Conservation (phyloP, 2,888 invertebrate species). For the Xylocampa areola region DNA sequence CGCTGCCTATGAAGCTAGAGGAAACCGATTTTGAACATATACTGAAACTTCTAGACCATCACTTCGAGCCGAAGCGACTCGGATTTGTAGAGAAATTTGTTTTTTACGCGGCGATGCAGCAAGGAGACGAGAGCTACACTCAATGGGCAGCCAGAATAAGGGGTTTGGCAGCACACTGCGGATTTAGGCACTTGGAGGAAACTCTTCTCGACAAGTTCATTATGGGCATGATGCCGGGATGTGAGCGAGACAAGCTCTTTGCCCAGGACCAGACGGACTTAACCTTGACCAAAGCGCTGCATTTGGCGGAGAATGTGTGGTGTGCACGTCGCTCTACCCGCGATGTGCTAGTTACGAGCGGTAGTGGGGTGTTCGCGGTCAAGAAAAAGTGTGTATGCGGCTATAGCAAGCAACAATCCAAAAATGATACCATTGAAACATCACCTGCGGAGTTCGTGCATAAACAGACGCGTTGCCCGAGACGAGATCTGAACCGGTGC, state of each 20-base stretch:
- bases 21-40: neutral
- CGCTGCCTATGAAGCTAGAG: slow-evolving; percentile 2
- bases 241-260: slow-evolving; percentile 53
- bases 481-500: slow-evolving; percentile 40
- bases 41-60: slow-evolving; percentile 2
- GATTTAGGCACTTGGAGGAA: slow-evolving; percentile 3
- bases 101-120: neutral
- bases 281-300: slow-evolving; percentile 46
- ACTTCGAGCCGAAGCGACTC: neutral
- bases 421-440: slow-evolving; percentile 31
- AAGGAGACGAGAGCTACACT: neutral
- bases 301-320: slow-evolving; percentile 42
- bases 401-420: no score
- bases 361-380: no score
- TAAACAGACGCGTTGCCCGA: slow-evolving; percentile 29
- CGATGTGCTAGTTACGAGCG: no score
- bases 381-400: no score
- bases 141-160: slow-evolving; percentile 12
- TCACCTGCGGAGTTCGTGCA: slow-evolving; percentile 49
- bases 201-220: slow-evolving; percentile 44
- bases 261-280: slow-evolving; percentile 38
- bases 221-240: slow-evolving; percentile 51
- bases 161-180: slow-evolving; percentile 10
- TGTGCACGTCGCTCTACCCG: slow-evolving; percentile 1
- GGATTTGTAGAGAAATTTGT: neutral